Conservation (phyloP, 2,113 vertebrate genomes). For the Ceyx melanurus region DNA sequence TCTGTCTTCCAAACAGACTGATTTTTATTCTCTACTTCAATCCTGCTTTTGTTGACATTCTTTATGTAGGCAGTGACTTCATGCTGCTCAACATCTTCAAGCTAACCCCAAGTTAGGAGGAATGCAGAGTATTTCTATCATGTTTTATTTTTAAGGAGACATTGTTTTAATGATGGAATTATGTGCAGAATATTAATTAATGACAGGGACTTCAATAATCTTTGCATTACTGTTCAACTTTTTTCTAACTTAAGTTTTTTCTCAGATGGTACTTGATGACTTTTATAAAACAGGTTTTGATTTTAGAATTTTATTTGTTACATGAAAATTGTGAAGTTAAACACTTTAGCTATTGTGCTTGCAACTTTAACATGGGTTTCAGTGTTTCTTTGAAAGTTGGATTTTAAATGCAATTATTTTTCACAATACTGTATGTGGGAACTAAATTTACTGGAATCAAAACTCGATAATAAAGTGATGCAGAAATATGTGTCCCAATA, state of each 20-base stretch:
- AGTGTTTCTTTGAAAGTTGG: background rate
- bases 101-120: background rate
- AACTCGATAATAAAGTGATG: background rate
- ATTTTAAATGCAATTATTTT: background rate
- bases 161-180: background rate
- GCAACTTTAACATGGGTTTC: background rate
- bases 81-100: background rate
- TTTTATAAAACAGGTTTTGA: accelerated
- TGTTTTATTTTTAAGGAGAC: background rate
- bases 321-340: background rate
- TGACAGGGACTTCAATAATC: background rate
- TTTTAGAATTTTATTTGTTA: background rate
- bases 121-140: background rate
- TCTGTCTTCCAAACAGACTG: background rate
- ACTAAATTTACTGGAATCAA: background rate
- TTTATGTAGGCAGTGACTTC: background rate
- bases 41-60: background rate
- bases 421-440: background rate
- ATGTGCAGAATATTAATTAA: background rate
- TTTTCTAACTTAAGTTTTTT: background rate
- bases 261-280: background rate
- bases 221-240: background rate
- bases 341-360: background rate
- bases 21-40: background rate
- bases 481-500: background rate